These are phyloP conservation scores for Sapajus apella DNA, from an alignment of 2,113 vertebrate genomes.

Conservation along the genomic window DNA sequence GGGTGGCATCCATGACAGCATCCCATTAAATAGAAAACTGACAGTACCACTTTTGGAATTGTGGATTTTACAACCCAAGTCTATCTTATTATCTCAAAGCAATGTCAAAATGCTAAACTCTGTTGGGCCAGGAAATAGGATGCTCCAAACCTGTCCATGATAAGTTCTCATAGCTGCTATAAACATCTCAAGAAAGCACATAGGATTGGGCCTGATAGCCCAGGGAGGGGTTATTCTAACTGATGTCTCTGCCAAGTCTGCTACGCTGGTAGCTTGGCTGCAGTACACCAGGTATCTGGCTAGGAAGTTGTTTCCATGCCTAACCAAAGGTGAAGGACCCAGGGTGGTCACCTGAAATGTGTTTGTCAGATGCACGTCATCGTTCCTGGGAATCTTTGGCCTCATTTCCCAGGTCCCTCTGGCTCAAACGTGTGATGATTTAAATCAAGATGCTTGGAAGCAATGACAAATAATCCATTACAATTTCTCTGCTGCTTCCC, in stretches of 20 bases:
- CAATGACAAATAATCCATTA: not conserved
- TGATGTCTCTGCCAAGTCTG: not conserved
- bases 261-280: rapidly evolving
- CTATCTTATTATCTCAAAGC: not conserved
- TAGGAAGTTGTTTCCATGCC: not conserved
- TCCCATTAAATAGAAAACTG: not conserved
- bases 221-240: not conserved
- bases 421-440: not conserved
- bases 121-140: not conserved
- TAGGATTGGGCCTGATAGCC: not conserved
- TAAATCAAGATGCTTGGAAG: not conserved
- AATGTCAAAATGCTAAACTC: not conserved
- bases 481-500: not conserved
- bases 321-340: not conserved
- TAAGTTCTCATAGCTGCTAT: too few species aligned
- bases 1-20: not conserved
- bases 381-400: not conserved
- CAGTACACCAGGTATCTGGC: not conserved
- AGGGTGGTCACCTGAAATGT: not conserved
- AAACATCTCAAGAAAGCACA: not conserved
- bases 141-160: not conserved
- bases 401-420: not conserved
- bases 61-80: not conserved
- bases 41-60: not conserved
- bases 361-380: not conserved